Evolutionary conservation across 2,797 vertebrate species (phyloP).

Genomic region (Melanotaenia pygmaea): DNA sequence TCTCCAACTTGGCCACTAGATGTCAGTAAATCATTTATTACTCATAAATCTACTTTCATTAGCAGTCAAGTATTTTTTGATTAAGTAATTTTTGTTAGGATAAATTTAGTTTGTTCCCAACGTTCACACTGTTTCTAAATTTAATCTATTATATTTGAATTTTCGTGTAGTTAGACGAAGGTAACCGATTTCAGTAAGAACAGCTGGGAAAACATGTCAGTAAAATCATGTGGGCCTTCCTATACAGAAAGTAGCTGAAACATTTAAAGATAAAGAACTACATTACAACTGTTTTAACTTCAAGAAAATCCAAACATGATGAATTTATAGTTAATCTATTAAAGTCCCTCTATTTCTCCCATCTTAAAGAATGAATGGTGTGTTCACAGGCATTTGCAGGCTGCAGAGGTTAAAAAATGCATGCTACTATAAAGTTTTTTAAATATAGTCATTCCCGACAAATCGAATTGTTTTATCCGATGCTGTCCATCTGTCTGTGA

Average conservation of each 20-base stretch:
- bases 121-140: background rate
- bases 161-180: background rate
- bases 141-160: background rate
- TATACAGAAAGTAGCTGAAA: background rate
- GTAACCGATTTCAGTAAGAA: no score
- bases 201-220: background rate
- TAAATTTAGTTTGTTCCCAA: background rate
- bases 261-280: background rate
- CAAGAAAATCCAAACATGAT: background rate
- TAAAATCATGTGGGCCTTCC: no score
- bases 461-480: background rate
- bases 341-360: no score
- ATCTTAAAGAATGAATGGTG: background rate
- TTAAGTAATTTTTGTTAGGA: background rate
- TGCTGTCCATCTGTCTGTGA: background rate
- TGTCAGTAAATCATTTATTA: background rate
- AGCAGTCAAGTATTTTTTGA: no score
- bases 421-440: background rate
- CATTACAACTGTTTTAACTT: background rate
- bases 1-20: background rate
- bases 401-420: background rate
- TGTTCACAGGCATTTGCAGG: background rate
- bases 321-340: no score
- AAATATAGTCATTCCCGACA: background rate
- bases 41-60: no score